A percentile compares a stretch with the other conserved stretches of the same genome.
phyloP scores from a whole-genome alignment of 2,113 vertebrate species.

The Vicugna pacos region DNA sequence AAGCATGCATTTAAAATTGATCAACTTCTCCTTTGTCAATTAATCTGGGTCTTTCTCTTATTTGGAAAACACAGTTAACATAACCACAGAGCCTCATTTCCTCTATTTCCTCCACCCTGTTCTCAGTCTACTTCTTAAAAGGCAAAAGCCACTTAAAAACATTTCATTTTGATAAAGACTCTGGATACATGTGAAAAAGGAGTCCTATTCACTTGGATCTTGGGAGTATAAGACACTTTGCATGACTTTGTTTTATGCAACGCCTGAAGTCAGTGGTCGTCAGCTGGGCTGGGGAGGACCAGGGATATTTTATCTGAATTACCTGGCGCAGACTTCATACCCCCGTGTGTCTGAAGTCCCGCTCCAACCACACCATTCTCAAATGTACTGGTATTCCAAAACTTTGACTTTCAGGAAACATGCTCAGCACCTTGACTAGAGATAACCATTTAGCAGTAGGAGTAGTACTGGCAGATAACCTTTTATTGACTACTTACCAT shows the following conservation, averaged over 20 bases:
- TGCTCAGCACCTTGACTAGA: neutral
- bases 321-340: neutral
- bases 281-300: neutral
- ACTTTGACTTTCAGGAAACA: neutral
- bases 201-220: neutral
- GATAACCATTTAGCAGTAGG: neutral
- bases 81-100: neutral
- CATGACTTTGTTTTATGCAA: neutral
- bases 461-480: neutral
- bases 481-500: neutral
- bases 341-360: neutral
- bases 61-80: neutral
- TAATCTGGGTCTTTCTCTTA: neutral
- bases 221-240: neutral
- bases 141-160: neutral
- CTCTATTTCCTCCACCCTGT: neutral
- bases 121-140: neutral
- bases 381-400: neutral
- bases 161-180: neutral
- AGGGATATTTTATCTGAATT: neutral
- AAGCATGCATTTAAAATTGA: constrained; percentile 18
- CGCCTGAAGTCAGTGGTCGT: neutral
- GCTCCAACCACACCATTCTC: neutral
- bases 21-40: neutral
- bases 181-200: neutral